A percentile compares a stretch with the other conserved stretches of the same genome.
phyloP scores from a whole-genome alignment of 1,140 invertebrate species.

The Leptopilina boulardi region DNA sequence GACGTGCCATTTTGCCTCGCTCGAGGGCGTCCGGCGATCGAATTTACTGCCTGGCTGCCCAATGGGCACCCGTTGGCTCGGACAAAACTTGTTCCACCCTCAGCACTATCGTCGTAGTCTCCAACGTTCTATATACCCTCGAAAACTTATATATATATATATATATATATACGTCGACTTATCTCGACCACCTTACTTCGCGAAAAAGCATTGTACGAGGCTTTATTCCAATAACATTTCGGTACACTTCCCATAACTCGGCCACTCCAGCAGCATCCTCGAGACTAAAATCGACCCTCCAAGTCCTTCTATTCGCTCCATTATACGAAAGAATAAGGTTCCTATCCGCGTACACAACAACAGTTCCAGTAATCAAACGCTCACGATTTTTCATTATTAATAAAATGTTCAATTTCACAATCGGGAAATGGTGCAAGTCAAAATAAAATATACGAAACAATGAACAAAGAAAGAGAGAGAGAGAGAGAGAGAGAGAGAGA shows the following conservation, averaged over 20 bases:
- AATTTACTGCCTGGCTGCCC: constrained; percentile 66
- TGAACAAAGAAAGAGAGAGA: not conserved
- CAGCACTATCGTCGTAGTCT: constrained; percentile 39
- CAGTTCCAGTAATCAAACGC: not conserved
- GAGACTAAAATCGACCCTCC: constrained; percentile 18
- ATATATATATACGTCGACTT: constrained; percentile 23
- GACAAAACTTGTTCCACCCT: constrained; percentile 61
- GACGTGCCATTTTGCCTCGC: constrained; percentile 59
- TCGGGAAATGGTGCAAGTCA: not conserved
- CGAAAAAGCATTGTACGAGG: constrained; percentile 22
- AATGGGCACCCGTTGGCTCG: constrained; percentile 59
- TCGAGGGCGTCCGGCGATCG: constrained; percentile 61
- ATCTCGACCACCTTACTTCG: constrained; percentile 28
- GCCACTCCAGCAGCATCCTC: constrained; percentile 22
- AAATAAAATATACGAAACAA: not conserved
- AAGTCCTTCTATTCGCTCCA: constrained; percentile 18
- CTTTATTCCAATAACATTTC: constrained; percentile 33
- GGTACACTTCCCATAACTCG: constrained; percentile 31
- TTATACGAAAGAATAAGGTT: constrained; percentile 30
- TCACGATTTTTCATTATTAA: not conserved
- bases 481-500: not conserved
- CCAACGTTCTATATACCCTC: constrained; percentile 44
- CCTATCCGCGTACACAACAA: not conserved
- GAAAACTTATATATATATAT: not conserved
- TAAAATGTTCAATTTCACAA: constrained; percentile 29